A percentile compares a stretch with the other conserved stretches of the same genome.
Evolutionary conservation across 2,888 invertebrate species (phyloP).

Genomic region (Sussaba pulchella): DNA sequence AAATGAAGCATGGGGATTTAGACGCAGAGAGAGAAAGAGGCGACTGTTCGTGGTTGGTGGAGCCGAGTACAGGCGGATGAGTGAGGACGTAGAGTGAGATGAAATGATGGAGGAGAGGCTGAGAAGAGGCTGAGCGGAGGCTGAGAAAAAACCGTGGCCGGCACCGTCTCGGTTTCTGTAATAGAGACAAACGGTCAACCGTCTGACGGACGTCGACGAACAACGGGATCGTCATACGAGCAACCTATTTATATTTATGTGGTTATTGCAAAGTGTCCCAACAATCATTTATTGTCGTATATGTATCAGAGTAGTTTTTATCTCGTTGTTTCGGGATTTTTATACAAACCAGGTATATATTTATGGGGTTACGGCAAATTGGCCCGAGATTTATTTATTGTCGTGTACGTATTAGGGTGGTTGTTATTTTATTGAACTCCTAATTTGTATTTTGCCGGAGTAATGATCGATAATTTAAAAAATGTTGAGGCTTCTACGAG

Average conservation of each 20-base stretch:
- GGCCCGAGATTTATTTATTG: too few relatives aligned
- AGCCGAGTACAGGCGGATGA: constrained; percentile 10
- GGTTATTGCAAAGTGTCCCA: background rate
- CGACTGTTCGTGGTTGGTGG: background rate
- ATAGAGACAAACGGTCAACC: constrained; percentile 18
- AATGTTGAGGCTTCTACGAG: too few relatives aligned
- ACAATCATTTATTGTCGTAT: too few relatives aligned
- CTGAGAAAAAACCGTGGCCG: constrained; percentile 4
- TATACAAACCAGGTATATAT: too few relatives aligned
- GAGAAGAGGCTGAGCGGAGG: too few relatives aligned
- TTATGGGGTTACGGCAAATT: too few relatives aligned
- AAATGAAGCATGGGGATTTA: constrained; percentile 1
- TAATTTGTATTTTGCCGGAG: too few relatives aligned
- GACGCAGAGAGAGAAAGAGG: background rate
- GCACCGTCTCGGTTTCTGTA: constrained; percentile 34
- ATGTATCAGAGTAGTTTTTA: too few relatives aligned
- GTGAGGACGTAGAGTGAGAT: constrained; percentile 5
- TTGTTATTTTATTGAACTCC: too few relatives aligned
- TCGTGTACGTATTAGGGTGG: too few relatives aligned
- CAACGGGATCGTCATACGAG: constrained; percentile 29
- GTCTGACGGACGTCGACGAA: constrained; percentile 33
- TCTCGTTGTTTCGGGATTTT: too few relatives aligned
- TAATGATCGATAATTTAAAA: too few relatives aligned
- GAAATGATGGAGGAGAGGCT: constrained; percentile 7
- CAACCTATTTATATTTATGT: constrained; percentile 31